A percentile compares a stretch with the other conserved stretches of the same genome.
phyloP scores from a whole-genome alignment of 1,140 invertebrate species.

The Pseudomyrmex gracilis region DNA sequence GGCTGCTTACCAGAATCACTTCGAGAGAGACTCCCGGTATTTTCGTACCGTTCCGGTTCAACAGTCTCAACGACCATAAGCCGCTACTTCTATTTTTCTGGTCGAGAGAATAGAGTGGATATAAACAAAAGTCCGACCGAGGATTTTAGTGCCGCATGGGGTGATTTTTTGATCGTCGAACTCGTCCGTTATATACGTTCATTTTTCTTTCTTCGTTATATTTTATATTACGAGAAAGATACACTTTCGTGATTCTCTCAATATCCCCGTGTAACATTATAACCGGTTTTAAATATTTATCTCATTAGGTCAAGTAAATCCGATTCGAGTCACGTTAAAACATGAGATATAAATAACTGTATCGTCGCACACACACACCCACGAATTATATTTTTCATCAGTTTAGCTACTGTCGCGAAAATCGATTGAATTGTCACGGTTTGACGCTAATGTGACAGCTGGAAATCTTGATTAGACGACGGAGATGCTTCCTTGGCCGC shows the following conservation, averaged over 20 bases:
- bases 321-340: background rate
- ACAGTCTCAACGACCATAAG: constrained; percentile 49
- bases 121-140: constrained; percentile 38
- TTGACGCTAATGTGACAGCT: no score
- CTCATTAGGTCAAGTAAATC: background rate
- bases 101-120: constrained; percentile 30
- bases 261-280: background rate
- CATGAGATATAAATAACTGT: constrained; percentile 8
- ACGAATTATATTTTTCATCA: constrained; percentile 39
- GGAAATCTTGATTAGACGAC: no score
- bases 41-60: constrained; percentile 60
- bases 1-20: constrained; percentile 74
- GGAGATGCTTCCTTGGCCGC: no score
- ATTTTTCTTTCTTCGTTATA: background rate
- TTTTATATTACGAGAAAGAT: background rate
- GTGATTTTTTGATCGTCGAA: constrained; percentile 3
- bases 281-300: constrained; percentile 30
- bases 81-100: constrained; percentile 55
- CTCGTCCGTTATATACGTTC: background rate
- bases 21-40: constrained; percentile 55
- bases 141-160: constrained; percentile 2
- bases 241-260: background rate
- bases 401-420: background rate
- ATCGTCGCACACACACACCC: background rate
- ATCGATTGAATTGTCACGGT: no score